Conservation (phyloP, 2,888 invertebrate genomes). For the Orthosia gothica region DNA sequence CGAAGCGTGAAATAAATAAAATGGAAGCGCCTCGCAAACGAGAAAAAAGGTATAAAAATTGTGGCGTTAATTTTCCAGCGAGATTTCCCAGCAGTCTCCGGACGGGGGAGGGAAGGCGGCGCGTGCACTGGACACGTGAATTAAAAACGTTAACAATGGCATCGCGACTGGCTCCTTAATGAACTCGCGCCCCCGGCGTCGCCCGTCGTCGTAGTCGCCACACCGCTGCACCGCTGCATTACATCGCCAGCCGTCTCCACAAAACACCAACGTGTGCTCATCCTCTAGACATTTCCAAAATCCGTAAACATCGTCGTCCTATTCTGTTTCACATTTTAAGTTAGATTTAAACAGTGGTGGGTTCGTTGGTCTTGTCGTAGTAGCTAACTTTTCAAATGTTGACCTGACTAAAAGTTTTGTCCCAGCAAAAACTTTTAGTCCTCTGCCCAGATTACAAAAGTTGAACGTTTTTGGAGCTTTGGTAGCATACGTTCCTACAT, state of each 20-base stretch:
- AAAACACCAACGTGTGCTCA: conserved; percentile 65
- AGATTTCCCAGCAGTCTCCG: conserved; percentile 89
- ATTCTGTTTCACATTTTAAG: not conserved
- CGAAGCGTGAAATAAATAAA: conserved; percentile 90
- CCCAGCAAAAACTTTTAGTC: not conserved
- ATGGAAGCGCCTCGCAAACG: conserved; percentile 85
- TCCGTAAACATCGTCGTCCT: not conserved
- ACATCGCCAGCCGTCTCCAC: conserved; percentile 60
- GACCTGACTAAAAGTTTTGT: conserved; percentile 4
- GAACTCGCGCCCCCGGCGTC: conserved; percentile 79
- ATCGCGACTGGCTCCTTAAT: conserved; percentile 87
- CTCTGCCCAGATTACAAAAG: not conserved
- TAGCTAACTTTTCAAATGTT: not conserved
- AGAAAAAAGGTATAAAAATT: conserved; percentile 85
- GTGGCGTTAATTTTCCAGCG: conserved; percentile 90
- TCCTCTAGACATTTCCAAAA: not conserved
- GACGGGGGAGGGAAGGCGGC: conserved; percentile 79
- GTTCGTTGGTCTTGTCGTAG: not conserved
- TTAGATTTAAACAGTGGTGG: not conserved
- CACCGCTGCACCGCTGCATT: conserved; percentile 23
- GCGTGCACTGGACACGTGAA: conserved; percentile 91
- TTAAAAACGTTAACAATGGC: conserved; percentile 90
- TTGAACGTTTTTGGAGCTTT: not conserved
- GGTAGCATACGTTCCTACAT: not conserved
- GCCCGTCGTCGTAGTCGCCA: conserved; percentile 49